Percentiles rank a stretch among this genome's conserved stretches.
These are phyloP conservation scores for Lepeophtheirus salmonis DNA, from an alignment of 1,140 invertebrate genomes.

Conservation along the genomic window DNA sequence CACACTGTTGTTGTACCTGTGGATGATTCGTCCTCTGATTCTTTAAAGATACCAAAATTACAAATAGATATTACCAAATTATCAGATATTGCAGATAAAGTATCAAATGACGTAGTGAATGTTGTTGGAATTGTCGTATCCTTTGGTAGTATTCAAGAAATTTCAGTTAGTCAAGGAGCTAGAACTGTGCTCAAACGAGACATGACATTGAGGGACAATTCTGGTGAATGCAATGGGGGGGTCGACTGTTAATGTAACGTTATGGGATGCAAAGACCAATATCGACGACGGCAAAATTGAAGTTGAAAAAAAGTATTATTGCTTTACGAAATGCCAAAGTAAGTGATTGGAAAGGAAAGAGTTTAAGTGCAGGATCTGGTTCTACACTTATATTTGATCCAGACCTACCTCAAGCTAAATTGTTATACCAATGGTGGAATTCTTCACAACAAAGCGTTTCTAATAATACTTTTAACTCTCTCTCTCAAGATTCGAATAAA, in stretches of 20 bases:
- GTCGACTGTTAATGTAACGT: neutral
- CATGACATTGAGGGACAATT: neutral
- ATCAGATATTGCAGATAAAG: neutral
- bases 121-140: constrained; percentile 1
- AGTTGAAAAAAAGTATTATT: neutral
- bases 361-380: neutral
- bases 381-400: neutral
- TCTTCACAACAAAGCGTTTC: neutral
- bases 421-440: neutral
- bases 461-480: neutral
- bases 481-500: neutral
- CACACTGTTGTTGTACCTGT: neutral
- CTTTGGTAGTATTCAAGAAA: neutral
- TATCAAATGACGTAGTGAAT: neutral
- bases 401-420: neutral
- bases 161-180: neutral
- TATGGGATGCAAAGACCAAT: constrained; percentile 2
- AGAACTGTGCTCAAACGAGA: neutral
- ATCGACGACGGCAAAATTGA: neutral
- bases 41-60: neutral
- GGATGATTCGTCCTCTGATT: neutral
- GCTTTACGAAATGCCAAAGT: neutral
- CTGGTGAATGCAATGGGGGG: neutral
- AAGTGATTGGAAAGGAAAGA: constrained; percentile 6
- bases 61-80: neutral